Evolutionary conservation across 2,113 vertebrate genomes (phyloP).

Genomic region (Geothlypis trichas): DNA sequence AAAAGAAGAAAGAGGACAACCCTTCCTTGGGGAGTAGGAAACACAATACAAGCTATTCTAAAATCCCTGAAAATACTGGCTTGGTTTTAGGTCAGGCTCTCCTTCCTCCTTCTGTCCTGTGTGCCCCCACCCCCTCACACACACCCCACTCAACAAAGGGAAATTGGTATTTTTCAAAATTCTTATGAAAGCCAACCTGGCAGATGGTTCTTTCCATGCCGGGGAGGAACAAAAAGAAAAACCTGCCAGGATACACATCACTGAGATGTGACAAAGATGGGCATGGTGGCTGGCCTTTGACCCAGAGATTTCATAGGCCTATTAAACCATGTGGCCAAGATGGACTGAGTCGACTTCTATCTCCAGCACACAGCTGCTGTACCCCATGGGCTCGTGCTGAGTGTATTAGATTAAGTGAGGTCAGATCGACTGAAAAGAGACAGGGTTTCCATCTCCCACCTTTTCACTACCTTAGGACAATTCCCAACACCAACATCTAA

Average conservation of each 20-base stretch:
- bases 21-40: conserved; percentile 75
- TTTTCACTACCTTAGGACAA: background rate
- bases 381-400: background rate
- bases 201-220: conserved; percentile 77
- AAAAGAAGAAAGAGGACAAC: conserved; percentile 77
- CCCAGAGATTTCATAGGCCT: conserved; percentile 70
- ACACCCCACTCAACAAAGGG: conserved; percentile 71
- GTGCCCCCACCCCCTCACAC: background rate
- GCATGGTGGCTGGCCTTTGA: conserved; percentile 72
- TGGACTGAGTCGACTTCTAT: conserved; percentile 21
- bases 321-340: conserved; percentile 71
- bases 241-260: conserved; percentile 75
- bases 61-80: conserved; percentile 72
- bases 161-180: conserved; percentile 77
- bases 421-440: background rate
- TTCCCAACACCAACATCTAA: background rate
- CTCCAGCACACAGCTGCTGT: conserved; percentile 67
- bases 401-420: conserved; percentile 4
- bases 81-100: conserved; percentile 72
- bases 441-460: background rate
- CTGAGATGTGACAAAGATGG: conserved; percentile 74
- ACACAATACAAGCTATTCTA: conserved; percentile 78
- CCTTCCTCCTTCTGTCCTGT: conserved; percentile 20
- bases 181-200: conserved; percentile 76
- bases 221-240: conserved; percentile 53